Conservation (phyloP, 2,888 invertebrate genomes). For the Drosophila incognita region DNA sequence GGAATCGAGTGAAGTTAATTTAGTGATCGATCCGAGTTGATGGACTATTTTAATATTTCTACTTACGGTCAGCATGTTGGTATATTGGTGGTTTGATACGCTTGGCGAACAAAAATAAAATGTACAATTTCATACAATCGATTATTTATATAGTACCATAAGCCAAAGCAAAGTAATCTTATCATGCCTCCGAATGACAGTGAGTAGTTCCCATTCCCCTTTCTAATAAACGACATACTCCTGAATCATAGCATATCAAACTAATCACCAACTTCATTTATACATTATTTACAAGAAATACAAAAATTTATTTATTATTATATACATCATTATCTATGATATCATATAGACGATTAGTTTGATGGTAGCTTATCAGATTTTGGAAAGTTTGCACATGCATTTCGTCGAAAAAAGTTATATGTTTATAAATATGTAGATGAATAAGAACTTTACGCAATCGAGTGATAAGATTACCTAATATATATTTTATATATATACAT, state of each 20-base stretch:
- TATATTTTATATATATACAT: conserved; percentile 32
- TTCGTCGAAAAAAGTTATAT: conserved; percentile 33
- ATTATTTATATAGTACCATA: conserved; percentile 56
- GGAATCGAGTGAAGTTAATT: not conserved
- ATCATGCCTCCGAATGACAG: conserved; percentile 32
- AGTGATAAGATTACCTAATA: conserved; percentile 47
- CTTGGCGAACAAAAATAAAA: conserved; percentile 53
- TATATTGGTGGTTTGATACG: conserved; percentile 37
- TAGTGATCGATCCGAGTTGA: not conserved
- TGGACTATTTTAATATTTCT: not conserved
- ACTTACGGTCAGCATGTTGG: conserved; percentile 79
- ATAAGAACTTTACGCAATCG: conserved; percentile 33
- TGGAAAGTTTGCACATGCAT: conserved; percentile 50
- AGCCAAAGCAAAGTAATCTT: conserved; percentile 38
- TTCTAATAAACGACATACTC: conserved; percentile 20
- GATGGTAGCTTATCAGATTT: conserved; percentile 47
- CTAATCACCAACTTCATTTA: not conserved
- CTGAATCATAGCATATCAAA: conserved; percentile 7
- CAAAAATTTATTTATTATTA: not conserved
- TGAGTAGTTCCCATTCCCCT: conserved; percentile 11
- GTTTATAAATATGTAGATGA: conserved; percentile 23
- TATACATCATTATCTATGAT: conserved; percentile 27
- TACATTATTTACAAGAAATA: not conserved
- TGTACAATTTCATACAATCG: conserved; percentile 34
- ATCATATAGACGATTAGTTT: conserved; percentile 11